These are phyloP conservation scores for Xestoiulus laeticollis DNA, from an alignment of 2,888 invertebrate species.

Conservation along the genomic window DNA sequence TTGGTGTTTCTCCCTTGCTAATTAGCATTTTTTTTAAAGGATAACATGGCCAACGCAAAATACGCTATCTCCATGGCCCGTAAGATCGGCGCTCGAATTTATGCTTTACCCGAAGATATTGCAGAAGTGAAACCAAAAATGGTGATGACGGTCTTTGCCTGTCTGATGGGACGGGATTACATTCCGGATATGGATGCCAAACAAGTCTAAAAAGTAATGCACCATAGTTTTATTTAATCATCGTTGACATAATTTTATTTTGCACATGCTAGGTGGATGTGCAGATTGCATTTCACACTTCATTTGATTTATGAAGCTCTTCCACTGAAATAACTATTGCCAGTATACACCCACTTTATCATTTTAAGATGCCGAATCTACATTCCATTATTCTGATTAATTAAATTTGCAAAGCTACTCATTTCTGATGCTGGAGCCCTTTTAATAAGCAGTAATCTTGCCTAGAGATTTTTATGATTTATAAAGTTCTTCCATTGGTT, in stretches of 20 bases:
- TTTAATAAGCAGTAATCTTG: no score
- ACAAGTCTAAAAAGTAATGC: slow-evolving; percentile 19
- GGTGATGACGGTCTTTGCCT: slow-evolving; percentile 99
- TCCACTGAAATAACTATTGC: background rate
- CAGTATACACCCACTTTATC: background rate
- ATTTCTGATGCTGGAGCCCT: no score
- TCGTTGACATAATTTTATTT: slow-evolving; percentile 34
- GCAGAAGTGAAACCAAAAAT: slow-evolving; percentile 98
- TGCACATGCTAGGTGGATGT: background rate
- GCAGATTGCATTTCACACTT: background rate
- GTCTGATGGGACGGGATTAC: slow-evolving; percentile 97
- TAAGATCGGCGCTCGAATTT: slow-evolving; percentile 96
- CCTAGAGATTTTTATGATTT: no score
- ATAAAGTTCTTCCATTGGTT: no score
- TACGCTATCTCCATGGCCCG: slow-evolving; percentile 98
- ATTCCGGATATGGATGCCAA: slow-evolving; percentile 81
- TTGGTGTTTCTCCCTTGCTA: background rate
- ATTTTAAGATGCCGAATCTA: background rate
- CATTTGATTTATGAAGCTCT: background rate
- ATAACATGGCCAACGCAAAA: slow-evolving; percentile 96
- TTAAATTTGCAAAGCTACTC: background rate
- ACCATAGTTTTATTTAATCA: slow-evolving; percentile 34
- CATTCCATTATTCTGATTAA: background rate
- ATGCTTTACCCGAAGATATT: slow-evolving; percentile 98
- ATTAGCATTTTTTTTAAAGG: slow-evolving; percentile 70